Conservation (phyloP, 2,888 invertebrate genomes). For the Gymnocheta viridis region DNA sequence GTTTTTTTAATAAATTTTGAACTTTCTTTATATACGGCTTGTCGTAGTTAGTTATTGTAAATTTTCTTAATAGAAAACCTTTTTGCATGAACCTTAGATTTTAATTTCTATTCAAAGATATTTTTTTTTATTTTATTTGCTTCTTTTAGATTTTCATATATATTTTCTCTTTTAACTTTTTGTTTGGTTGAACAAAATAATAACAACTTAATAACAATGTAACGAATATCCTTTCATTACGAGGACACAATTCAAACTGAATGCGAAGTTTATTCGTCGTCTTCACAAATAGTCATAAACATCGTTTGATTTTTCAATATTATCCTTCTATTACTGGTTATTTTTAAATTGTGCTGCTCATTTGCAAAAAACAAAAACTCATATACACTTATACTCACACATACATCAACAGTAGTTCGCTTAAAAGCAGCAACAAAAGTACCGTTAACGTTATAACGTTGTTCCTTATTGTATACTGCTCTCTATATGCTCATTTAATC, state of each 20-base stretch:
- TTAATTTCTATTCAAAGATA: conserved; percentile 49
- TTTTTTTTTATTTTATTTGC: conserved; percentile 60
- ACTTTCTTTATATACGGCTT: conserved; percentile 58
- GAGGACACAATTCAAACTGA: conserved; percentile 83
- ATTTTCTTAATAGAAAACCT: neutral
- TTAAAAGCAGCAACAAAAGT: neutral
- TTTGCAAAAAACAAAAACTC: conserved; percentile 13
- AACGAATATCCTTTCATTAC: conserved; percentile 83
- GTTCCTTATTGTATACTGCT: neutral
- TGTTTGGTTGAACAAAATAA: conserved; percentile 79
- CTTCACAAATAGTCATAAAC: conserved; percentile 80
- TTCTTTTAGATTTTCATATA: conserved; percentile 52
- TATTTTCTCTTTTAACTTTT: conserved; percentile 66
- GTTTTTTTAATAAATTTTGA: conserved; percentile 51
- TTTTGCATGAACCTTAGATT: conserved; percentile 38
- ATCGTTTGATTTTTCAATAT: conserved; percentile 62
- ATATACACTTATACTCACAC: neutral
- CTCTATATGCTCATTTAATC: neutral
- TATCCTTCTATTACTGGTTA: conserved; percentile 63
- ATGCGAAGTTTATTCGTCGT: conserved; percentile 80
- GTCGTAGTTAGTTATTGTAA: conserved; percentile 38
- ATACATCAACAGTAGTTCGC: neutral
- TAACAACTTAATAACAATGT: conserved; percentile 82
- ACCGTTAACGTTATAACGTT: conserved; percentile 49
- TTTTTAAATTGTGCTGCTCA: conserved; percentile 63